Base-by-base conservation (phyloP, 2,113 vertebrate species). In the Hippolais icterina region DNA sequence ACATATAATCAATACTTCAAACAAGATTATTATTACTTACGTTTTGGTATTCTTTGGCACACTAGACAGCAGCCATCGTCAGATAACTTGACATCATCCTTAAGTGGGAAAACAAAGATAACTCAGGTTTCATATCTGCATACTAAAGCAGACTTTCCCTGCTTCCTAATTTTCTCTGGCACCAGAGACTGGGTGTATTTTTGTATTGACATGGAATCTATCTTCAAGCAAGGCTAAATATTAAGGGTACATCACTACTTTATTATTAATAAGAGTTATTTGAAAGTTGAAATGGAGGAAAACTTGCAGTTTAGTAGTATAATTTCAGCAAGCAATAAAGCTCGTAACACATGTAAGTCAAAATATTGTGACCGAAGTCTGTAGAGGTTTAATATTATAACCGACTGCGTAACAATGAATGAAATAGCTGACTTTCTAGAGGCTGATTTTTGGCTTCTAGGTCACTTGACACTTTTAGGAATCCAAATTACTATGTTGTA, bases 31-130 rank as follows among this genome's bases (percentile, higher is more conserved):
- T 14, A 66, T 70, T 64, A 93, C 95, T 96, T 93, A 97, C 96
- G 8, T 69, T 50, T 88, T 0, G 8, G 71, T 46, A 3, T 7
- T 68, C 2, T 1, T 15, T 0, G 21, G 53, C 97, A 98, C 24
- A 7, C 8, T 23, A 33, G 65, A 47, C 98, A 98, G 89, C 98
- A 98, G 71, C 98, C 97, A 4, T 98, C 96, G 0, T 94, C 49
- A 14, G 93, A 93, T 11, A 65, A 27, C 31, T 0, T 19, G 35
- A 97, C 56, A 53, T 95, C 29, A 41, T 94, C 96, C 98, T 98
- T 64, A 25, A 89, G 31, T 37, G 31, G 37, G 44, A 84, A 82
- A 65, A 91, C 33, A 76, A 41, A 90, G 33, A 28, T 29, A 29
- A 16, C 9, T 97, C 64, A 64, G 25, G 31, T 92, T 83, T 92